These are phyloP conservation scores for Zaprionus davidi DNA, from an alignment of 1,140 invertebrate species.

Conservation along the genomic window DNA sequence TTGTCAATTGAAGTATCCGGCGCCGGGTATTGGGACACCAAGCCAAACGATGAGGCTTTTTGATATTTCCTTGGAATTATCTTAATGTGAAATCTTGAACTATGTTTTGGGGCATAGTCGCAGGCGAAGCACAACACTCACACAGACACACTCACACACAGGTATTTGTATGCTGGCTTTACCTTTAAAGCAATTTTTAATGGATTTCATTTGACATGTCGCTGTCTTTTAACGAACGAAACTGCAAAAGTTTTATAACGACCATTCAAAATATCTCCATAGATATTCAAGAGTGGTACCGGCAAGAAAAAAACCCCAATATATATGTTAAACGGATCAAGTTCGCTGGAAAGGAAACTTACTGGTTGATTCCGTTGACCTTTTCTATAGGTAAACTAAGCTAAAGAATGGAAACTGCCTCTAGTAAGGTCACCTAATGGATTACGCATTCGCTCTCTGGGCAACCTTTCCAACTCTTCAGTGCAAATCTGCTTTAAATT, in stretches of 20 bases:
- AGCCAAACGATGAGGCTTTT: conserved; percentile 51
- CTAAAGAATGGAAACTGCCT: neutral
- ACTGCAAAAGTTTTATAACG: conserved; percentile 78
- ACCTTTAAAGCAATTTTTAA: conserved; percentile 73
- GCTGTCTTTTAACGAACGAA: conserved; percentile 40
- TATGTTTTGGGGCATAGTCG: conserved; percentile 76
- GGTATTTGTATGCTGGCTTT: conserved; percentile 14
- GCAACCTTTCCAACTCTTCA: neutral
- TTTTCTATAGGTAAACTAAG: neutral
- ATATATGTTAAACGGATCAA: neutral
- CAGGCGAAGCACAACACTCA: conserved; percentile 52
- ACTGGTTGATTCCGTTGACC: neutral
- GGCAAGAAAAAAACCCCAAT: neutral
- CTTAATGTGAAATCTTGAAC: conserved; percentile 81
- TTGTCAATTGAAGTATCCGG: conserved; percentile 74
- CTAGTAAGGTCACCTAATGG: neutral
- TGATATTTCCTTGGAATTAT: conserved; percentile 80
- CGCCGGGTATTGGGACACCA: conserved; percentile 49
- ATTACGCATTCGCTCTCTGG: neutral
- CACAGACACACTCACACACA: neutral
- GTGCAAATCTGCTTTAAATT: neutral
- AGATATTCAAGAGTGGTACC: conserved; percentile 1
- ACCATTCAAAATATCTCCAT: conserved; percentile 18
- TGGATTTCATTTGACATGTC: conserved; percentile 77
- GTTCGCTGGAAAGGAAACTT: neutral